Base-by-base conservation (phyloP, 2,797 vertebrate genomes). In the Ataeniobius toweri region DNA sequence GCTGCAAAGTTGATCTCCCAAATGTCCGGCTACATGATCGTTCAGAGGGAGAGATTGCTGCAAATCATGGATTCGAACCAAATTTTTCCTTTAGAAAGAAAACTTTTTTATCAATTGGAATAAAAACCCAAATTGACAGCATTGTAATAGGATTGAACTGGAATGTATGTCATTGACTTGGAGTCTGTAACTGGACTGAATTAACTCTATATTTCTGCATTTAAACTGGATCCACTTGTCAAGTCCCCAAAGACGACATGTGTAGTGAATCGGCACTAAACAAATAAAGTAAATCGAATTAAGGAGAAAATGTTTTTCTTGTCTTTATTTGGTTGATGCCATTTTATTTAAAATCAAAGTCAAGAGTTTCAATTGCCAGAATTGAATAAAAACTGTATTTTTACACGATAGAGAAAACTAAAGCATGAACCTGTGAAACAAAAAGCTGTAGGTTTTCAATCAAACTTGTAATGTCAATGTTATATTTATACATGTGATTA, bases 321-420 rank as follows among this genome's bases (percentile, higher is more conserved):
- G 7, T 74, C 46, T 92, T 93, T 88, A 89, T 89, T 89, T 76
- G 73, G 48, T 90, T 48, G 44, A 83, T 61, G 39, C 44, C 71
- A 61, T 74, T 86, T 59, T 68, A 65, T 72, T 10, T 28, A 71
- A 77, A 56, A 76, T 26, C 78, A 59, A 71, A 65, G 70, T 41
- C 14, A 68, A 72, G 81, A 89, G 81, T 88, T 85, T 91, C 87
- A 82, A 10, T 53, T 80, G 67, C 82, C 79, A 73, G 74, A 88
- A 84, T 83, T 79, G 24, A 70, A 51, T 70, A 65, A 8, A 79
- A 84, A 83, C 44, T 24, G 46, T 31, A 36, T 78, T 44, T 83
- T 77, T 75, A 50, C 70, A 85, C 39, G 44, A 78, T 58, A 83
- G 39, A 85, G 76, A 68, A 28, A 41, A 70, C 73, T 31, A 56